These are phyloP conservation scores for Pandemis heparana DNA, from an alignment of 2,888 invertebrate species.

Conservation along the genomic window DNA sequence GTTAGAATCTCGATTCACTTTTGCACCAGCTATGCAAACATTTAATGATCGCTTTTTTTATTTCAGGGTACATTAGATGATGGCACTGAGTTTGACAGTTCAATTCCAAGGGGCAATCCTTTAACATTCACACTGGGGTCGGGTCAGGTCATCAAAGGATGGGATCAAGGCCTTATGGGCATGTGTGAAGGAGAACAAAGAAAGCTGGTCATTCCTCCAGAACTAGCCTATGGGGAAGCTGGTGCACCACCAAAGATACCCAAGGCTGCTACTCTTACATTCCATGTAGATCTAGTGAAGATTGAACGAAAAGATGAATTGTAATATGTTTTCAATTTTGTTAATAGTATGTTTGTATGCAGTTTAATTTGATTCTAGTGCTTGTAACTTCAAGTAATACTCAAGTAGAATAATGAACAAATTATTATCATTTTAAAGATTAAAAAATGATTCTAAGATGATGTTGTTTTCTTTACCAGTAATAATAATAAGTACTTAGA, in stretches of 20 bases:
- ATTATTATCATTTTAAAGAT: slow-evolving; percentile 7
- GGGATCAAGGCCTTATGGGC: slow-evolving; percentile 95
- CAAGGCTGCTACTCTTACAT: slow-evolving; percentile 91
- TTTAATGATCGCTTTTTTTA: neutral
- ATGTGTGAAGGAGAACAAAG: slow-evolving; percentile 96
- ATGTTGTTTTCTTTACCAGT: neutral
- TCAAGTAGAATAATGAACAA: slow-evolving; percentile 23
- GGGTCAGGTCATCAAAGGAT: slow-evolving; percentile 95
- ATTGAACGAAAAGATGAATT: slow-evolving; percentile 88
- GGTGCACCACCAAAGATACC: slow-evolving; percentile 95
- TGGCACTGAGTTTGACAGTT: slow-evolving; percentile 95
- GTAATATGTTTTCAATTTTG: slow-evolving; percentile 51
- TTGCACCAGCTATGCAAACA: neutral
- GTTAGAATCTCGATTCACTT: too few species aligned
- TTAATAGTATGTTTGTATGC: neutral
- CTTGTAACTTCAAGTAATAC: neutral
- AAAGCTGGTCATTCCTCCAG: slow-evolving; percentile 93
- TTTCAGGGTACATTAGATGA: slow-evolving; percentile 92
- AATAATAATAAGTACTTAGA: neutral
- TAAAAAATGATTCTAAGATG: slow-evolving; percentile 2
- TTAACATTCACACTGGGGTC: slow-evolving; percentile 93
- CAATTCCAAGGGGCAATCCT: slow-evolving; percentile 89
- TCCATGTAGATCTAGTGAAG: slow-evolving; percentile 92
- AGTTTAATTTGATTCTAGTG: slow-evolving; percentile 6
- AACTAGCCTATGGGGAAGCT: slow-evolving; percentile 92